phyloP scores from a whole-genome alignment of 2,888 invertebrate genomes.

The Drosophila eohydei region DNA sequence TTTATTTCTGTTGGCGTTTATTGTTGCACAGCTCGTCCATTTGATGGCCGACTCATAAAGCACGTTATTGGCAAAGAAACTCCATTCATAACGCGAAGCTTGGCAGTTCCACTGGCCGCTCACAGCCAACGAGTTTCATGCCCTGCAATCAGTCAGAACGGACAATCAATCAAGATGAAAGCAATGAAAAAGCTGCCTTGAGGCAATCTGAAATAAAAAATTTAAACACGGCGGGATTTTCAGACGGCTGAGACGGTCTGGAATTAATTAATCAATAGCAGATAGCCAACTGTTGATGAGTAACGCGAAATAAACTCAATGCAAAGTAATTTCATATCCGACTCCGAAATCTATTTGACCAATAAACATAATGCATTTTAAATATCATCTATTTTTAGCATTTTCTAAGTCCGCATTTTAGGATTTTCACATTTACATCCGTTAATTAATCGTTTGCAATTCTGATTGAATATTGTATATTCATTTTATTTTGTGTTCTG shows the following conservation, averaged over 20 bases:
- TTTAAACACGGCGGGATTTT: conserved; percentile 35
- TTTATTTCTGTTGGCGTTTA: conserved; percentile 1
- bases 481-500: background rate
- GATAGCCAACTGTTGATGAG: conserved; percentile 24
- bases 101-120: conserved; percentile 29
- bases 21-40: conserved; percentile 10
- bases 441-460: conserved; percentile 1
- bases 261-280: conserved; percentile 54
- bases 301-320: conserved; percentile 15
- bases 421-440: background rate
- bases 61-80: conserved; percentile 43
- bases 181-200: conserved; percentile 24
- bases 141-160: conserved; percentile 47
- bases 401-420: conserved; percentile 6
- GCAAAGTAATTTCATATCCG: conserved; percentile 7
- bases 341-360: background rate
- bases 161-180: conserved; percentile 53
- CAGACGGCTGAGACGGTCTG: conserved; percentile 16
- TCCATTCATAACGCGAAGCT: conserved; percentile 61
- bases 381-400: conserved; percentile 2
- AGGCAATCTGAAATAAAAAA: conserved; percentile 17
- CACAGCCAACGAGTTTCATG: conserved; percentile 40
- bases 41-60: conserved; percentile 30
- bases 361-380: conserved; percentile 3
- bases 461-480: background rate